phyloP scores from a whole-genome alignment of 2,113 vertebrate species.

The Macaca mulatta region DNA sequence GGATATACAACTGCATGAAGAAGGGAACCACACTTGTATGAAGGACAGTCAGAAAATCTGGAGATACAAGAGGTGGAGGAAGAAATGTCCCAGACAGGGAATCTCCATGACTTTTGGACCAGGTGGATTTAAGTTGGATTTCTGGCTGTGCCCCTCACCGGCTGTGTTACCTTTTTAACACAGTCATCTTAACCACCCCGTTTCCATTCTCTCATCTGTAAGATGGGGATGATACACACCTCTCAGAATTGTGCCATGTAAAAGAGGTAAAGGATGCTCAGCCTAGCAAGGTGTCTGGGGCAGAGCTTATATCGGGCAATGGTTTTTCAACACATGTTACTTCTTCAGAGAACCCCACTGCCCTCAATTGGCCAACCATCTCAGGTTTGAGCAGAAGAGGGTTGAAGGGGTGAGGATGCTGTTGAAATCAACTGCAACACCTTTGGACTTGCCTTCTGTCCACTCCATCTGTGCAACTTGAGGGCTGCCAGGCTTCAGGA shows the following conservation, averaged over 20 bases:
- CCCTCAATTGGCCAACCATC: background rate
- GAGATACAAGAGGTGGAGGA: background rate
- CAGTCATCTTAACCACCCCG: background rate
- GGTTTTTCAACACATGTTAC: background rate
- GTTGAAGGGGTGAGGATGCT: background rate
- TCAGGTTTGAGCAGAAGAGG: background rate
- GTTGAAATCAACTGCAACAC: background rate
- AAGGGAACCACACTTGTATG: background rate
- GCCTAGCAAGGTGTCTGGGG: background rate
- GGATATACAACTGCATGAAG: background rate
- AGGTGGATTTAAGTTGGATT: background rate
- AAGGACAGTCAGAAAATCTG: background rate
- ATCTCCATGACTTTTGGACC: background rate
- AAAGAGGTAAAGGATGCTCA: background rate
- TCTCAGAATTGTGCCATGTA: background rate
- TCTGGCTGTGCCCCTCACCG: too few species aligned
- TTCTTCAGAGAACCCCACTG: background rate
- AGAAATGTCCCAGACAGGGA: background rate
- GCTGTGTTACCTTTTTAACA: background rate
- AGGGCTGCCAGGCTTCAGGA: background rate
- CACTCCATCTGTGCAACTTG: fast-evolving
- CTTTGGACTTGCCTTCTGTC: background rate
- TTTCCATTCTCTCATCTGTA: background rate
- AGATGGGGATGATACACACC: background rate
- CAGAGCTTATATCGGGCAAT: fast-evolving